Evolutionary conservation across 2,797 vertebrate species (phyloP).

Genomic region (Lerista edwardsae): DNA sequence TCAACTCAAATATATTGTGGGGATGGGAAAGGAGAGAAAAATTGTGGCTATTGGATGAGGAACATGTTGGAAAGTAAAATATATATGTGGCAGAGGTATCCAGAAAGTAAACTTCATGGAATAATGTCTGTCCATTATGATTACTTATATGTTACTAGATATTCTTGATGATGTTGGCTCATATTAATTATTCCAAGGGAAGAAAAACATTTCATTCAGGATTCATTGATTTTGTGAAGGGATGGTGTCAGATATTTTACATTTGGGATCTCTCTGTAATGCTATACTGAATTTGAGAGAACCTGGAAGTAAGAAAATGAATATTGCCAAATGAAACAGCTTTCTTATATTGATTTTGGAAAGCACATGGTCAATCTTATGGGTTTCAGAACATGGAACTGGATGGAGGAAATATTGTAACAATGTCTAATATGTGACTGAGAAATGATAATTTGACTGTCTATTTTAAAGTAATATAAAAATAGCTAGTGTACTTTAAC

Average conservation of each 20-base stretch:
- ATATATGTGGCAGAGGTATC: neutral
- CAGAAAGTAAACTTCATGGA: too few species aligned
- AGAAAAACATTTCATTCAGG: neutral
- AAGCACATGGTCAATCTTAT: neutral
- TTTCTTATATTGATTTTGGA: neutral
- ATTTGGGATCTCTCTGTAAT: neutral
- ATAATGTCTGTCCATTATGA: neutral
- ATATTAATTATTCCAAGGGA: neutral
- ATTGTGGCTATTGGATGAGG: neutral
- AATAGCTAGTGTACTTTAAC: too few species aligned
- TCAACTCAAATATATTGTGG: too few species aligned
- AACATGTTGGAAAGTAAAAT: neutral
- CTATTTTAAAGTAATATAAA: neutral
- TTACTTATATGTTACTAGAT: neutral
- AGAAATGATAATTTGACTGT: neutral
- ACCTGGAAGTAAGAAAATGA: neutral
- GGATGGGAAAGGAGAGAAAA: too few species aligned
- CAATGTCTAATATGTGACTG: neutral
- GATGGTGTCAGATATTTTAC: neutral
- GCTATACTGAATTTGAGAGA: neutral
- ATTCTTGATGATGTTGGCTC: neutral
- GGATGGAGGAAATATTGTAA: neutral
- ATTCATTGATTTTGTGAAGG: neutral
- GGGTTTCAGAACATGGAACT: neutral
- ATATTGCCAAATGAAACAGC: neutral